Evolutionary conservation across 2,888 invertebrate species (phyloP), one percentile per base, ranked within the genome.

Genomic region (Idaea straminata): DNA sequence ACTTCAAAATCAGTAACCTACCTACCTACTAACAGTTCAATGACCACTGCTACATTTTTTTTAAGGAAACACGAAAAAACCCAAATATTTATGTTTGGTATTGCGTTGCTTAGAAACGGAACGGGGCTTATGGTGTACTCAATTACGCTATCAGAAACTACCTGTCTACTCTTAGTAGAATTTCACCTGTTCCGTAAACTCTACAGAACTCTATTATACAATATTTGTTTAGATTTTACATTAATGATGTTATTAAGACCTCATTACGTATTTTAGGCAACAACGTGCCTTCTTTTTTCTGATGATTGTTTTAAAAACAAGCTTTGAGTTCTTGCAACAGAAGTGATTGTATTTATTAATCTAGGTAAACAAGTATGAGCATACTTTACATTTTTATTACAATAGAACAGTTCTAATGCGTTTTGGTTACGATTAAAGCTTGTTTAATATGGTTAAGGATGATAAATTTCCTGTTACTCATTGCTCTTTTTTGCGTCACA

Each of bases 81-180:
- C 68, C 73, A 77, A 78, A 80, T 82, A 78, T 83, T 81, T 82
- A 78, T 80, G 78, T 83, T 83, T 80, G 74, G 66, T 66, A 68
- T 64, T 61, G 62, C 69, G 82, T 80, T 79, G 77, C 82, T 66
- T 69, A 63, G 83, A 73, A 76, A 83, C 81, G 63, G 60, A 62
- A 67, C 65, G 65, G 70, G 73, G 75, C 72, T 67, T 47, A 47
- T 47, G 47, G 47, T 47, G 47, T 47, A 3, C 47, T 47, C 47
- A 13, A 47, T 47, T 47, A 13, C 6, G 7, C 13, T 38, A 38
- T 38, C 38, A 38, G 38, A 6, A 38, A 38, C 38, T 38, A 47
- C 47, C 47, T 47, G 13, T 10, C 47, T 47, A 47, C 47, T 47
- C 25, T 1, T 25, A 25, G 25, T 47, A 10, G 47, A 47, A 47